Base-by-base conservation (phyloP, 1,140 invertebrate genomes). In the Acromyrmex heyeri region DNA sequence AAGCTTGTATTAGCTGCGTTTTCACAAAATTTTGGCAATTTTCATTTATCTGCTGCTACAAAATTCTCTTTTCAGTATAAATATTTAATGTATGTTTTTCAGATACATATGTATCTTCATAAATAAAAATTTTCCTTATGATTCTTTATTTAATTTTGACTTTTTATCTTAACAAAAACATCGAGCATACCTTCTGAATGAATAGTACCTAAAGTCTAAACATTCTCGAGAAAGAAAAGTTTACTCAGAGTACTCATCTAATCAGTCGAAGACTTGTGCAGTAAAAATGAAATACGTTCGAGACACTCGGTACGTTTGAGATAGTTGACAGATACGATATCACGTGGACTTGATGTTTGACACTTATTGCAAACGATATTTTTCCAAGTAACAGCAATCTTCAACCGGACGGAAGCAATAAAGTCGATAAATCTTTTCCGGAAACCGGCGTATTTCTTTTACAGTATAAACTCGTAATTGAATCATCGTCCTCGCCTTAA, bases 1-100 rank as follows among this genome's bases (percentile, higher is more conserved):
- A 18, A 38, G 21, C 30, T 21, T 16, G 2, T 30, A 73, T 24
- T 44, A 62, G 82, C n/a, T 67, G 48, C 73, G n/a, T 44, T 75
- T 78, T 61, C 48, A 64, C 21, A 18, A 78, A 67, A 65, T 38
- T 27, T 44, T 65, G 27, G n/a, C 24, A 38, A 86, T 78, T 78
- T 21, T 86, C 73, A 44, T 53, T 77, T 61, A 78, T 34, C 61
- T 85, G 73, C 83, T 78, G 24, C 24, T 50, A 62, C 48, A 44
- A 10, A 10, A 44, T 7, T 5, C 0, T 38, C 8, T 10, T 44
- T 44, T 50, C 48, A 14, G 48, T 50, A 24, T 24, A 3, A 7
- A 50, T 50, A 50, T 50, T 50, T 14, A 50, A 50, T 50, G 3
- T 44, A 44, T 44, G 18, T n/a, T 34, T 34, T 3, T 8, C 4